Conservation (phyloP, 37 sponge, comb jelly and placozoan species). For the Spongilla lacustris region DNA sequence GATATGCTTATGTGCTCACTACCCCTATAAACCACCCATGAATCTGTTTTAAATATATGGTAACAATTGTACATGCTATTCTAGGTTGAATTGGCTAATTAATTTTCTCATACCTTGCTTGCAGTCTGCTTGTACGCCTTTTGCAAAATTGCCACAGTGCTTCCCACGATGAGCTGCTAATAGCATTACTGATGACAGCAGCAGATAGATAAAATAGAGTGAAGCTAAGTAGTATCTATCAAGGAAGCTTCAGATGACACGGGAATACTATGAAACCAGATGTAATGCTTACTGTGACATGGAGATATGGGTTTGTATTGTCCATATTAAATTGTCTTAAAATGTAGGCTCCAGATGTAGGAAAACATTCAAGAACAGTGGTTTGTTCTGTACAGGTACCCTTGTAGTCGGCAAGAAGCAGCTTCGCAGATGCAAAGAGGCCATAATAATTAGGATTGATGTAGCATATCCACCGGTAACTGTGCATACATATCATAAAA, state of each 20-base stretch:
- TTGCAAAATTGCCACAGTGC: background rate
- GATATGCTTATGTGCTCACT: too few species aligned
- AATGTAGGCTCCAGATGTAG: slow-evolving; percentile 39
- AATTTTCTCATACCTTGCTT: too few species aligned
- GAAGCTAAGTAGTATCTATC: slow-evolving; percentile 42
- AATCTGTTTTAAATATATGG: too few species aligned
- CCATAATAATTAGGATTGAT: slow-evolving; percentile 85
- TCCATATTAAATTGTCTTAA: slow-evolving; percentile 52
- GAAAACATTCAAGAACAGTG: slow-evolving; percentile 65
- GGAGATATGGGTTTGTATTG: slow-evolving; percentile 49
- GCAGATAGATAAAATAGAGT: slow-evolving; percentile 10
- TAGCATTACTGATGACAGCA: slow-evolving; percentile 11
- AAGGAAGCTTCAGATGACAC: background rate
- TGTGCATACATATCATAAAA: background rate
- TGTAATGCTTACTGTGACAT: slow-evolving; percentile 35
- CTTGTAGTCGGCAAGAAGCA: slow-evolving; percentile 35
- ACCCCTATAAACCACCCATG: too few species aligned
- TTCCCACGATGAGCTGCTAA: background rate
- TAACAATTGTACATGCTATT: too few species aligned
- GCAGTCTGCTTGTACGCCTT: background rate
- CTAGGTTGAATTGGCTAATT: too few species aligned
- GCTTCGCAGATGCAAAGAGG: slow-evolving; percentile 42
- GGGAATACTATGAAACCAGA: background rate
- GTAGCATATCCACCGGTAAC: slow-evolving; percentile 71
- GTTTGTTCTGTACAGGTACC: slow-evolving; percentile 8